These are phyloP conservation scores for Egretta garzetta DNA, from an alignment of 2,113 vertebrate genomes.

Conservation along the genomic window DNA sequence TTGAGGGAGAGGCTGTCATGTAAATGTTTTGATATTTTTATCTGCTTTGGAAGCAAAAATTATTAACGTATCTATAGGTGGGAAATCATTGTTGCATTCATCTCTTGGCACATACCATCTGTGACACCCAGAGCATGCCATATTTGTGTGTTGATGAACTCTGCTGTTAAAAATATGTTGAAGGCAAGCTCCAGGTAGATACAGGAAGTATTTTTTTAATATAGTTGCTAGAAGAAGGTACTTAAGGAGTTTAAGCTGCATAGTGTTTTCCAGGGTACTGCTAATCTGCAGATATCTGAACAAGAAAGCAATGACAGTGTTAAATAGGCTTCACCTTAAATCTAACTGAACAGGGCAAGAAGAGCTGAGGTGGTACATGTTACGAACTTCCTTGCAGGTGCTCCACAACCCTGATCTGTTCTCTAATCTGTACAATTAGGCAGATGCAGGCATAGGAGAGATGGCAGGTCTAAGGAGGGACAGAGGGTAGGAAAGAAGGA, in stretches of 20 bases:
- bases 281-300: background rate
- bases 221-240: background rate
- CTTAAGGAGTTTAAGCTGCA: background rate
- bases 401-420: background rate
- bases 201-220: background rate
- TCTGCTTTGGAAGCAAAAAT: background rate
- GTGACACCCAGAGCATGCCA: background rate
- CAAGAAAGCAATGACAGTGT: background rate
- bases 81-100: background rate
- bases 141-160: background rate
- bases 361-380: background rate
- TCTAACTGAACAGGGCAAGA: background rate
- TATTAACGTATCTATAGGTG: background rate
- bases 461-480: background rate
- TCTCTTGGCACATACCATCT: background rate
- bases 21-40: background rate
- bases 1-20: background rate
- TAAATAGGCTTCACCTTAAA: background rate
- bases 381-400: background rate
- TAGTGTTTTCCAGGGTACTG: background rate
- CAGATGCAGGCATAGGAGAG: background rate
- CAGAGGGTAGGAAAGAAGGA: background rate
- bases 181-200: background rate
- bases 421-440: background rate
- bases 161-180: background rate